These are phyloP conservation scores for Desmodus rotundus DNA, from an alignment of 2,113 vertebrate genomes.

Conservation along the genomic window DNA sequence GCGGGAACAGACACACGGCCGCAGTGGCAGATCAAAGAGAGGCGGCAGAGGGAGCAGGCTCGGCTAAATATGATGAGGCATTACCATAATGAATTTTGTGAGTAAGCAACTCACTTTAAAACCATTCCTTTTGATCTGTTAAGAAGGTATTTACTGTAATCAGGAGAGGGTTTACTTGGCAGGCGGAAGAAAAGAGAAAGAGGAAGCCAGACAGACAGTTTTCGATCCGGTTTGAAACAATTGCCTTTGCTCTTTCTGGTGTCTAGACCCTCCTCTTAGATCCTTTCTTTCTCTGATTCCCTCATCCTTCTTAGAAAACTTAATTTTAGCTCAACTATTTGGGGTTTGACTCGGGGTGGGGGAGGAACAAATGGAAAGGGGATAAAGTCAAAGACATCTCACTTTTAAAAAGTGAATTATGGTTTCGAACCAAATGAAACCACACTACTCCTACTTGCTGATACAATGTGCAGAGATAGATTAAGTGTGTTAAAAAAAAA, in stretches of 20 bases:
- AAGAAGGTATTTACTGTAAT: constrained; percentile 80
- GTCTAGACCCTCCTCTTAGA: background rate
- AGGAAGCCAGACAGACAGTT: constrained; percentile 9
- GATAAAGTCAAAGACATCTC: background rate
- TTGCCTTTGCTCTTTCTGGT: constrained; percentile 26
- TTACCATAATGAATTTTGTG: constrained; percentile 83
- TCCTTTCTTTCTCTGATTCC: background rate
- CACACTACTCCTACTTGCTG: background rate
- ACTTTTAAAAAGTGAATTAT: constrained; percentile 22
- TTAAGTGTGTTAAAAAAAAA: background rate
- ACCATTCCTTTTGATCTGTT: constrained; percentile 79
- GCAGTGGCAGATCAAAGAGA: constrained; percentile 79
- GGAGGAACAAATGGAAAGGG: background rate
- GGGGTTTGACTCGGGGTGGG: background rate
- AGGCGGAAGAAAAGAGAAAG: background rate
- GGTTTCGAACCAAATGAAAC: constrained; percentile 10
- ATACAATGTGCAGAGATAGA: background rate
- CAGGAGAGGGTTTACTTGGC: constrained; percentile 72
- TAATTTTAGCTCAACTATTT: constrained; percentile 23
- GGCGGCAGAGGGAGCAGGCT: constrained; percentile 35
- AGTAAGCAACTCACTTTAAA: constrained; percentile 78
- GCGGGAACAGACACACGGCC: constrained; percentile 73
- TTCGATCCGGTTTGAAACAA: constrained; percentile 48
- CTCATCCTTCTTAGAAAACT: background rate
- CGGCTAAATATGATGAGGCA: constrained; percentile 67